Base-by-base conservation (phyloP, 2,113 vertebrate species). In the Oreotrochilus melanogaster region DNA sequence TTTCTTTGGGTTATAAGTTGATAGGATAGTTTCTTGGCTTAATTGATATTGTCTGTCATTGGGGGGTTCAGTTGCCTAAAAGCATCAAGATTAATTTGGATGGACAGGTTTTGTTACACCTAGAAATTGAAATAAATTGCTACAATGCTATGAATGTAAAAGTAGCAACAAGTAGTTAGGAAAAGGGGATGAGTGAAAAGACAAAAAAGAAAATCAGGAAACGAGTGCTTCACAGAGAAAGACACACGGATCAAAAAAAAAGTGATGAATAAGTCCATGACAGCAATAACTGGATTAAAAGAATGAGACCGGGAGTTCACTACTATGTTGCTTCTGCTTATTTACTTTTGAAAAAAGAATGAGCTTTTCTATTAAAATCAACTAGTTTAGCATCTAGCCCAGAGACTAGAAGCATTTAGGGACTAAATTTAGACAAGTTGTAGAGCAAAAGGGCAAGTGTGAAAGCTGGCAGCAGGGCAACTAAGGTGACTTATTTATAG, bases 71-170 rank as follows among this genome's bases (percentile, higher is more conserved):
- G 10, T 56, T 84, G 16, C 81, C 91, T 89, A 50, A 93, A 93
- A 93, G 11, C n/a, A 51, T 19, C 8, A 18, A 42, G 35, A 61
- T 21, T 71, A 35, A 86, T 91, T 87, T 84, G 24, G 39, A 78
- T 48, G 33, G 80, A 71, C 53, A 78, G 33, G 6, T 81, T 89
- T 87, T 91, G 75, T 78, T 72, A 62, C 8, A 15, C 24, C 69
- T 91, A 42, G 65, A 87, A 89, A 91, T 81, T 75, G 18, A 81
- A 95, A 97, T 75, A 93, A 92, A 81, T 92, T 17, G 6, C n/a
- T 67, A 3, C 19, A 84, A 39, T 39, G 11, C n/a, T 78, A 48
- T 31, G n/a, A 78, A 86, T 3, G 7, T 4, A 67, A 25, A 86
- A 67, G 12, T 42, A 74, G 48, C 0, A 1, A 57, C 51, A 86